These are phyloP conservation scores for Gavia stellata DNA, from an alignment of 2,113 vertebrate genomes.

Conservation along the genomic window DNA sequence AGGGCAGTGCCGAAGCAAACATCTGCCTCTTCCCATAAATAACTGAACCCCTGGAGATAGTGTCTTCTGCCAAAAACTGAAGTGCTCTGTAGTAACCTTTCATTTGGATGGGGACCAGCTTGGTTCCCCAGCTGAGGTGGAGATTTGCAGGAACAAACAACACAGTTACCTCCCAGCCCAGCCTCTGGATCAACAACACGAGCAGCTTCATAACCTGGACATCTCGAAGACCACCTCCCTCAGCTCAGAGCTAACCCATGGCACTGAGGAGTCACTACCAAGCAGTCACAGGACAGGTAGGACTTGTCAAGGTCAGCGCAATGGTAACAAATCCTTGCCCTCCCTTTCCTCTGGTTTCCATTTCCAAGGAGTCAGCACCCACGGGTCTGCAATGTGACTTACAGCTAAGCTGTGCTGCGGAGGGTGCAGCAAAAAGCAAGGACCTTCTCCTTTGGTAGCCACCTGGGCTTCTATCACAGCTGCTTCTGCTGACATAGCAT, in stretches of 20 bases:
- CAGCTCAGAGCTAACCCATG: neutral
- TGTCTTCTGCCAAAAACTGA: neutral
- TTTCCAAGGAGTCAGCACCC: constrained; percentile 72
- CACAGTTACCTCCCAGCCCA: neutral
- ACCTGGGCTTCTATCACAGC: constrained; percentile 52
- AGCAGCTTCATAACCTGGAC: neutral
- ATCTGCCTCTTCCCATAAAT: neutral
- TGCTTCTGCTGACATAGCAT: constrained; percentile 59
- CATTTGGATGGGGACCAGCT: neutral
- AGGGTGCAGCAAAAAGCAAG: neutral
- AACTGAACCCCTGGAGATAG: neutral
- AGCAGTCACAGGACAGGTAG: neutral
- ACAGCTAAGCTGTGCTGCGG: neutral
- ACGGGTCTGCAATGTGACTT: constrained; percentile 42
- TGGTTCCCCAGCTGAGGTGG: neutral
- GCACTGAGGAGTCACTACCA: neutral
- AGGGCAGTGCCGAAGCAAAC: neutral
- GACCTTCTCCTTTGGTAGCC: constrained; percentile 28
- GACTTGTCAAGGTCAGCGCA: constrained; percentile 49
- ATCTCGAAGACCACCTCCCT: neutral
- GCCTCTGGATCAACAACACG: neutral
- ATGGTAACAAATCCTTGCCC: neutral
- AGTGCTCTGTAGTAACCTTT: neutral
- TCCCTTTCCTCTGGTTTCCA: constrained; percentile 50
- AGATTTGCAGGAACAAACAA: neutral